Percentiles rank a stretch among this genome's conserved stretches.
phyloP scores from a whole-genome alignment of 2,888 invertebrate species.

The Aphrophora alni region DNA sequence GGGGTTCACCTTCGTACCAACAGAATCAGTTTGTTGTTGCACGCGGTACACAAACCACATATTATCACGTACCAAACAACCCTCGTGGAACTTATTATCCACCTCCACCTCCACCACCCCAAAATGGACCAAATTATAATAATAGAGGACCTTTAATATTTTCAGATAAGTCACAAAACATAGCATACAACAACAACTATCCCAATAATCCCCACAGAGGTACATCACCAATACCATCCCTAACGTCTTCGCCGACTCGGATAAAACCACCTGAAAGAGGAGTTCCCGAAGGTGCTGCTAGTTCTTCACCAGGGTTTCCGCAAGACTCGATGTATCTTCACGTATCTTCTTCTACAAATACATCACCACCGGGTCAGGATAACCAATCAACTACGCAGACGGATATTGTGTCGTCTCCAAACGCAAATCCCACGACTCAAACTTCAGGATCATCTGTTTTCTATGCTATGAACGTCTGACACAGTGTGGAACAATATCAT shows the following conservation, averaged over 20 bases:
- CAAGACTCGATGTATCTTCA: slow-evolving; percentile 37
- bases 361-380: slow-evolving; percentile 30
- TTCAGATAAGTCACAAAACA: slow-evolving; percentile 38
- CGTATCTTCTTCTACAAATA: slow-evolving; percentile 35
- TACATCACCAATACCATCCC: slow-evolving; percentile 41
- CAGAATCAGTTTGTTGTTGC: slow-evolving; percentile 51
- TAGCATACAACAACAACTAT: slow-evolving; percentile 30
- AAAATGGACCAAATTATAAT: slow-evolving; percentile 33
- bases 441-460: slow-evolving; percentile 63
- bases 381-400: slow-evolving; percentile 12
- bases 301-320: slow-evolving; percentile 49
- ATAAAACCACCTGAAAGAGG: slow-evolving; percentile 65
- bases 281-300: slow-evolving; percentile 77
- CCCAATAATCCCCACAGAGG: slow-evolving; percentile 35
- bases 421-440: slow-evolving; percentile 29
- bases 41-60: slow-evolving; percentile 52
- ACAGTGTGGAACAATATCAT: slow-evolving; percentile 40
- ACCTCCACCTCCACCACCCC: slow-evolving; percentile 20
- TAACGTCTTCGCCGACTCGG: slow-evolving; percentile 60
- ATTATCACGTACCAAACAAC: slow-evolving; percentile 47
- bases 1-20: slow-evolving; percentile 55
- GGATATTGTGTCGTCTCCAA: slow-evolving; percentile 37
- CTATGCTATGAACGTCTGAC: slow-evolving; percentile 88
- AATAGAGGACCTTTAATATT: slow-evolving; percentile 33
- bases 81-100: slow-evolving; percentile 34